phyloP scores from a whole-genome alignment of 2,113 vertebrate genomes.

The Poeciliopsis prolifica region DNA sequence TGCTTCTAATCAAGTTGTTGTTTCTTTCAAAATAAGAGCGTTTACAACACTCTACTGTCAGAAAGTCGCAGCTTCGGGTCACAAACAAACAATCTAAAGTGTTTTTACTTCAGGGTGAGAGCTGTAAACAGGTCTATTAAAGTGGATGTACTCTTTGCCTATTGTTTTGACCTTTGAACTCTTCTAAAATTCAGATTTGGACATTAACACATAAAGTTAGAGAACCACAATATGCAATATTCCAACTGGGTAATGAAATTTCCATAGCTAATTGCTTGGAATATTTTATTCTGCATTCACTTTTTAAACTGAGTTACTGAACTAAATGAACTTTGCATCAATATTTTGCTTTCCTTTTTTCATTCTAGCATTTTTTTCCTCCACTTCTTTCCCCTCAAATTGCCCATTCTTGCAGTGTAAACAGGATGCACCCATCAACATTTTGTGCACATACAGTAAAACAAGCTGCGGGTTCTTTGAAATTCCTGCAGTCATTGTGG shows the following conservation, averaged over 20 bases:
- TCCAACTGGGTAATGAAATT: not conserved
- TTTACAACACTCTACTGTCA: too few species aligned
- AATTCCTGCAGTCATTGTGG: conserved; percentile 70
- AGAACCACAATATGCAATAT: not conserved
- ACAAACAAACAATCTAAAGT: too few species aligned
- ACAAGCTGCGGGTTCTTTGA: conserved; percentile 58
- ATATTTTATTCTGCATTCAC: too few species aligned
- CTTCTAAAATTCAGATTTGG: not conserved
- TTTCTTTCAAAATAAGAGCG: too few species aligned
- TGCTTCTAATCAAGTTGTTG: too few species aligned
- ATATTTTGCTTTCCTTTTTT: not conserved
- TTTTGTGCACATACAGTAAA: conserved; percentile 26
- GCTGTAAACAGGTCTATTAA: too few species aligned
- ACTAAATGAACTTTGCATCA: not conserved
- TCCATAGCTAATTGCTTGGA: too few species aligned
- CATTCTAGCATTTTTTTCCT: not conserved
- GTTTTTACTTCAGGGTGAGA: too few species aligned
- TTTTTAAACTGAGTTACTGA: not conserved
- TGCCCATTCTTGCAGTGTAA: conserved; percentile 6
- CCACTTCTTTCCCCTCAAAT: conserved; percentile 8
- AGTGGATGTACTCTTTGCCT: too few species aligned
- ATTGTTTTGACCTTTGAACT: not conserved
- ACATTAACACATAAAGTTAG: not conserved
- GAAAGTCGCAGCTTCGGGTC: too few species aligned
- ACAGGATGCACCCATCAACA: conserved; percentile 29